These are phyloP conservation scores for Actinopyga echinites DNA, from an alignment of 53 echinoderm and acorn worm genomes.

Conservation along the genomic window DNA sequence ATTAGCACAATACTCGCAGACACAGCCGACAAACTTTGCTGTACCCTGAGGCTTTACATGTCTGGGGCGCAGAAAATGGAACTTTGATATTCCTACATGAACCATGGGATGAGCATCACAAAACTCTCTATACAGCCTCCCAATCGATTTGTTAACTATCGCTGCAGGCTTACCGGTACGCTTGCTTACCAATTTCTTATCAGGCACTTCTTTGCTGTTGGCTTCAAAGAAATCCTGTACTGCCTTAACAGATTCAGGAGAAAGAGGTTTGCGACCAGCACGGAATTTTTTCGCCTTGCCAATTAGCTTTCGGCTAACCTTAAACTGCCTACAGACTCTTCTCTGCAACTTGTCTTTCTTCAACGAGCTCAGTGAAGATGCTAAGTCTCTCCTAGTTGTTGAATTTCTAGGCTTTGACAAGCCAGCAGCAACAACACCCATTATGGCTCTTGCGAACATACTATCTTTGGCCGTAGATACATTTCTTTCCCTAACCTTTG, in stretches of 20 bases:
- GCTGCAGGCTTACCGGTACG: slow-evolving; percentile 35
- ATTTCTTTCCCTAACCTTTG: not conserved
- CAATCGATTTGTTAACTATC: slow-evolving; percentile 37
- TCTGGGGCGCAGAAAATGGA: slow-evolving; percentile 32
- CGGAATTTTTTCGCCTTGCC: slow-evolving; percentile 23
- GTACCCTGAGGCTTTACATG: slow-evolving; percentile 27
- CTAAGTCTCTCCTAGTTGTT: not conserved
- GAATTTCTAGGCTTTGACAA: not conserved
- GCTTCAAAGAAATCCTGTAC: slow-evolving; percentile 52
- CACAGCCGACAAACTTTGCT: slow-evolving; percentile 48
- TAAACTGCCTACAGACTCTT: slow-evolving; percentile 33
- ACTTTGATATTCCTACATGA: not conserved
- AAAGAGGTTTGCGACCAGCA: slow-evolving; percentile 10
- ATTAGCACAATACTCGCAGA: slow-evolving; percentile 70
- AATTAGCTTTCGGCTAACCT: slow-evolving; percentile 37
- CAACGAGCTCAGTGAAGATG: slow-evolving; percentile 12
- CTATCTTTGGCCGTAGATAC: not conserved
- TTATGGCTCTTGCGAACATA: not conserved
- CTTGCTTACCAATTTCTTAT: slow-evolving; percentile 66
- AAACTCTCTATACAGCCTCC: slow-evolving; percentile 13
- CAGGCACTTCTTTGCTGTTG: slow-evolving; percentile 49
- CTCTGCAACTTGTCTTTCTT: slow-evolving; percentile 56
- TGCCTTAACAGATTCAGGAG: slow-evolving; percentile 4
- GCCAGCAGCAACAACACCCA: not conserved
- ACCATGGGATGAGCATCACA: slow-evolving; percentile 20